Conservation (phyloP, 2,797 vertebrate species). For the Crypturellus tataupa region DNA sequence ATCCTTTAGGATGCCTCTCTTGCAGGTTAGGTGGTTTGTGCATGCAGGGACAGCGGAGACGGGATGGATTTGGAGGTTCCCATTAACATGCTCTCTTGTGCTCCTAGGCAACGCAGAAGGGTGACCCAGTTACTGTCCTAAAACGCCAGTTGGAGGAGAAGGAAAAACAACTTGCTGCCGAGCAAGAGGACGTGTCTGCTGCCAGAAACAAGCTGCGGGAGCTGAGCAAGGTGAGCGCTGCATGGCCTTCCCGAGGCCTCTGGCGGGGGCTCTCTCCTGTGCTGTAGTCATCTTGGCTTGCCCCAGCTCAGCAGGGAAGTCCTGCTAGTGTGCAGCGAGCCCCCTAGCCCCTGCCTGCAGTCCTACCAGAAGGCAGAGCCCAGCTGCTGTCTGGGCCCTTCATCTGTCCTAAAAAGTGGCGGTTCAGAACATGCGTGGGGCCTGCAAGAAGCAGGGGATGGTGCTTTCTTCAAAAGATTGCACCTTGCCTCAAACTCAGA, state of each 20-base stretch:
- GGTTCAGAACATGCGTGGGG: neutral
- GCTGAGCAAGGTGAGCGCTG: conserved; percentile 86
- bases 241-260: fast-evolving
- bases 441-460: neutral
- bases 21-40: neutral
- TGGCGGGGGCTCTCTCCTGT: fast-evolving
- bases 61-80: neutral
- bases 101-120: conserved; percentile 92
- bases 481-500: neutral
- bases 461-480: neutral
- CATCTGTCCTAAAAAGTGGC: neutral
- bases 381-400: neutral
- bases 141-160: conserved; percentile 95
- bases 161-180: conserved; percentile 89
- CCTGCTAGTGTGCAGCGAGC: neutral
- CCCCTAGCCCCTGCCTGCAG: neutral
- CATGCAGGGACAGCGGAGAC: neutral
- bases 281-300: neutral
- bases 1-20: fast-evolving
- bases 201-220: conserved; percentile 90
- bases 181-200: conserved; percentile 88
- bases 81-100: neutral
- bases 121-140: conserved; percentile 89
- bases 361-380: neutral
- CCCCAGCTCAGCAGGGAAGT: no score